These are phyloP conservation scores for Portunus trituberculatus DNA, from an alignment of 1,140 invertebrate species.

Conservation along the genomic window DNA sequence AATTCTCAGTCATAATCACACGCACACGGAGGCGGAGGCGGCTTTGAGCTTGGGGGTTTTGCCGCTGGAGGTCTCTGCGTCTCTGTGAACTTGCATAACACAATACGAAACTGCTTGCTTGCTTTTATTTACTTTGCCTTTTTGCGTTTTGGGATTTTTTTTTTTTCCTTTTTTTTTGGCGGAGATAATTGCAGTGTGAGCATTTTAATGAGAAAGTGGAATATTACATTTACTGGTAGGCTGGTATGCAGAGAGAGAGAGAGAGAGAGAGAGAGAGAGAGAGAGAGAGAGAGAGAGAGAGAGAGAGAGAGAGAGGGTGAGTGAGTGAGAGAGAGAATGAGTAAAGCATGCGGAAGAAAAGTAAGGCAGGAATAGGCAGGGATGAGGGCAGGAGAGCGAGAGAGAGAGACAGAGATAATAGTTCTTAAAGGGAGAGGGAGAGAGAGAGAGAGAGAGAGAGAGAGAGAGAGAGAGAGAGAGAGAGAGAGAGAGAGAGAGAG, in stretches of 20 bases:
- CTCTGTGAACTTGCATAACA: not conserved
- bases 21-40: no score
- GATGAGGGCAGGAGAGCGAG: not conserved
- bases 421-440: not conserved
- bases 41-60: no score
- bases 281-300: no score
- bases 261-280: no score
- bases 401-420: not conserved
- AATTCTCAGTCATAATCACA: no score
- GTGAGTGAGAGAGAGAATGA: constrained; percentile 20
- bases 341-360: not conserved
- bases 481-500: constrained; percentile 15
- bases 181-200: no score
- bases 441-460: not conserved
- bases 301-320: not conserved
- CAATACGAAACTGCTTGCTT: not conserved
- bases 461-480: constrained; percentile 13
- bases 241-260: no score
- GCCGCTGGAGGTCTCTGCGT: not conserved
- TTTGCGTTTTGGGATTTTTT: no score
- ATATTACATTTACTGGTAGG: not conserved
- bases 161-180: not conserved
- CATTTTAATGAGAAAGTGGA: not conserved
- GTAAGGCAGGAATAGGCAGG: not conserved
- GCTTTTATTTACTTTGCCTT: not conserved